Evolutionary conservation across 2,797 vertebrate species (phyloP), one percentile per base, ranked within the genome.

Genomic region (Neosalanx taihuensis): DNA sequence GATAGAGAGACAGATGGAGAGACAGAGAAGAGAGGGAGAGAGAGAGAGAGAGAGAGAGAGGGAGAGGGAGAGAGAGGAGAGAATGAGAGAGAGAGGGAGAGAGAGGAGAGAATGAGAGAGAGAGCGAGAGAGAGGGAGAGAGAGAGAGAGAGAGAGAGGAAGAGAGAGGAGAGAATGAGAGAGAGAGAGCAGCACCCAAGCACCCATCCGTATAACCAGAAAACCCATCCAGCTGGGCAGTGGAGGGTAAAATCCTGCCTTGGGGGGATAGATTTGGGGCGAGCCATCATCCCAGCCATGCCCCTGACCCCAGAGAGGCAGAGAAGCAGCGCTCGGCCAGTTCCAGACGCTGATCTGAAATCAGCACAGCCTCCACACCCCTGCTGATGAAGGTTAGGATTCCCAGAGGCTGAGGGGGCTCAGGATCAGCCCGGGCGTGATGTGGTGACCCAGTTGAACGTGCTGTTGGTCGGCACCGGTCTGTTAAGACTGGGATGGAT

Each of bases 191-290:
- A 74, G 64, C 71, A 72, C 69, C 73, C 56, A 58, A 5, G 15
- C 71, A 72, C 67, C 73, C 80, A 31, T 83, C 72, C 72, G 82
- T 18, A 63, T 85, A 89, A 80, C 89, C 83, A 77, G 89, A 93
- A 94, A 92, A 92, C 77, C 85, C 87, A 89, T 86, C 72, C 35
- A 76, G 70, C 74, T 9, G 91, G 81, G 88, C 89, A 92, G 90
- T 83, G 89, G 89, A 90, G 90, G 78, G 85, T 89, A 95, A 92
- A 95, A 92, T 89, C 87, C 89, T 81, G 83, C 83, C 80, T 71
- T 78, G 67, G 67, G 79, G 92, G 88, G 92, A 93, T 84, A 90
- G 90, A 93, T 94, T 91, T 92, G 89, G 82, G 90, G 77, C 84
- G 83, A 84, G 83, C 90, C 90, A 83, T 66, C 74, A 70, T 90